Evolutionary conservation across 2,888 invertebrate species (phyloP).

Genomic region (Rhagonycha fulva): DNA sequence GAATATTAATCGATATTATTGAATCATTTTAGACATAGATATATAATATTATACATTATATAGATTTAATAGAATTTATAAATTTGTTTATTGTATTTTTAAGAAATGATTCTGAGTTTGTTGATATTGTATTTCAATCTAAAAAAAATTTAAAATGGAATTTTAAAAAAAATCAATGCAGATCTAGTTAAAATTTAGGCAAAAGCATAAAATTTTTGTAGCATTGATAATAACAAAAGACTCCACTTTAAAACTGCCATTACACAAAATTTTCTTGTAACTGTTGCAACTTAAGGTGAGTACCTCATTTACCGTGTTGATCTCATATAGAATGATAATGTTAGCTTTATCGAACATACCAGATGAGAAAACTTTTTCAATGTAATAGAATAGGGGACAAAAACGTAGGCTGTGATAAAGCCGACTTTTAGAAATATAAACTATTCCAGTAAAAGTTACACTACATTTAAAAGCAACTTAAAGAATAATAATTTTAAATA

Average conservation of each 20-base stretch:
- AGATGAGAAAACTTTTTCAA: not conserved
- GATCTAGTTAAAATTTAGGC: not conserved
- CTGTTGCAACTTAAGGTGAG: not conserved
- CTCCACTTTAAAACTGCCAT: not conserved
- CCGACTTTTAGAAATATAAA: not conserved
- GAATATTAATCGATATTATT: no score
- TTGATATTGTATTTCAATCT: not conserved
- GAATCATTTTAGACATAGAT: no score
- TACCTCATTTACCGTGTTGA: not conserved
- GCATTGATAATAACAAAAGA: not conserved
- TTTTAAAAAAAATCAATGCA: not conserved
- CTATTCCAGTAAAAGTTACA: not conserved
- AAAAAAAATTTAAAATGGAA: not conserved
- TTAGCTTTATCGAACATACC: not conserved
- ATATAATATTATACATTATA: no score
- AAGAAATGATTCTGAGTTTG: no score
- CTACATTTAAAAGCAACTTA: not conserved
- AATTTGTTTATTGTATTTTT: no score
- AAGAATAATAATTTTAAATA: not conserved
- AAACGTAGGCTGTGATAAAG: not conserved
- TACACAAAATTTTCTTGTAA: not conserved
- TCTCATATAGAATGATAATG: not conserved
- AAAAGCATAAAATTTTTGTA: not conserved
- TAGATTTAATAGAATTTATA: no score
- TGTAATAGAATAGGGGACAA: not conserved